Evolutionary conservation across 2,888 invertebrate genomes (phyloP), one percentile per base, ranked within the genome.

Genomic region (Stictocephala bisonia): DNA sequence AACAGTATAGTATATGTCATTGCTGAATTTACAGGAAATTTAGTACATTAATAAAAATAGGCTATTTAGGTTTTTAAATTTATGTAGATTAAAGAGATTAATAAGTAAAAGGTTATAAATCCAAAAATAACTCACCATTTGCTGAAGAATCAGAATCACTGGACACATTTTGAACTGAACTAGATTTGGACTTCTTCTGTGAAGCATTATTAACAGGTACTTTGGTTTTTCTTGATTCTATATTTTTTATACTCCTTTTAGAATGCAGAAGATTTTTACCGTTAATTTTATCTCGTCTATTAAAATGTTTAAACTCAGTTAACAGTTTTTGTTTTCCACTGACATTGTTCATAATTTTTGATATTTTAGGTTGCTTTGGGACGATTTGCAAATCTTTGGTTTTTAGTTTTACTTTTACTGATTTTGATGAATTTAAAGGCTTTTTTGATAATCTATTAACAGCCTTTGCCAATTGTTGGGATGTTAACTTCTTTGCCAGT

Each of bases 281-380:
- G 15, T 60, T 60, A 22, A 60, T 35, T 20, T 29, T 35, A 1
- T 31, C 15, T 18, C 31, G 7, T 15, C 22, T 18, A 60, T 15
- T 22, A 22, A 60, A 60, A 31, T 15, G 31, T 22, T 60, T 60
- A 22, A 35, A 60, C 9, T 60, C 60, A 18, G 60, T 60, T 22
- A 60, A 20, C 15, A 60, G 40, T 40, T 60, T 60, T 60, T 60
- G 60, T 40, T 60, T 60, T 4, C 35, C 22, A 35, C 11, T 22
- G 22, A 29, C 31, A 15, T 56, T 56, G n/a, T 31, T 60, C 22
- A 29, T 56, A 15, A 56, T 29, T 15, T 18, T 15, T 27, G 27
- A 18, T n/a, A 31, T 18, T 11, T 15, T 56, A 1, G 24, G 15
- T n/a, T 15, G 27, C 18, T 31, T 29, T n/a, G 24, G 18, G 15